Conservation (phyloP, 2,797 vertebrate genomes). For the Hapalemur alaotrensis region DNA sequence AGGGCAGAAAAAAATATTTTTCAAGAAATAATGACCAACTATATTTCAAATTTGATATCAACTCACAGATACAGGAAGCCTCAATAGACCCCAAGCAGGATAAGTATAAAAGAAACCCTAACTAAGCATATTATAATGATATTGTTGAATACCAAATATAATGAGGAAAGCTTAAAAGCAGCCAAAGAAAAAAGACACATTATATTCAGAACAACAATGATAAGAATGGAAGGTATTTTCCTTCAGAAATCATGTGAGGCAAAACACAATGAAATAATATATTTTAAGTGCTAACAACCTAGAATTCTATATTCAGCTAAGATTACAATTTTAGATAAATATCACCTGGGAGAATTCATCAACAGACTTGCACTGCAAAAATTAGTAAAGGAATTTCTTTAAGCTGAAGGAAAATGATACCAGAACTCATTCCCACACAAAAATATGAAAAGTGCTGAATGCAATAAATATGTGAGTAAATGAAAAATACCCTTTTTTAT, state of each 20-base stretch:
- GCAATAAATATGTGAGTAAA: background rate
- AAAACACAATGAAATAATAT: background rate
- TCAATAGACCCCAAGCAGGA: background rate
- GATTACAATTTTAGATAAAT: background rate
- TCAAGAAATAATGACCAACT: background rate
- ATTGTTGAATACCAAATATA: background rate
- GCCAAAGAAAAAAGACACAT: background rate
- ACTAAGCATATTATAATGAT: background rate
- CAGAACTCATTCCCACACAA: background rate
- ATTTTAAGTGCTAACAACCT: background rate
- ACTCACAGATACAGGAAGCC: background rate
- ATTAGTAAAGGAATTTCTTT: background rate
- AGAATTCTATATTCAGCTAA: conserved; percentile 41
- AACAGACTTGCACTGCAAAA: background rate
- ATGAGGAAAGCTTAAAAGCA: background rate
- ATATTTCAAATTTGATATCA: background rate
- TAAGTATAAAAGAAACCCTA: background rate
- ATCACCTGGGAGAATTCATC: background rate
- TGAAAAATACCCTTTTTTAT: background rate
- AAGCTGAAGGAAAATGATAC: background rate
- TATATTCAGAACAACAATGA: background rate
- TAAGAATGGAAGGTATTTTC: background rate
- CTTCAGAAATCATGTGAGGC: background rate
- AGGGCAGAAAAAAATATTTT: background rate
- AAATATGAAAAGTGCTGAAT: background rate